These are phyloP conservation scores for Thera britannica DNA, from an alignment of 2,888 invertebrate species.

Conservation along the genomic window DNA sequence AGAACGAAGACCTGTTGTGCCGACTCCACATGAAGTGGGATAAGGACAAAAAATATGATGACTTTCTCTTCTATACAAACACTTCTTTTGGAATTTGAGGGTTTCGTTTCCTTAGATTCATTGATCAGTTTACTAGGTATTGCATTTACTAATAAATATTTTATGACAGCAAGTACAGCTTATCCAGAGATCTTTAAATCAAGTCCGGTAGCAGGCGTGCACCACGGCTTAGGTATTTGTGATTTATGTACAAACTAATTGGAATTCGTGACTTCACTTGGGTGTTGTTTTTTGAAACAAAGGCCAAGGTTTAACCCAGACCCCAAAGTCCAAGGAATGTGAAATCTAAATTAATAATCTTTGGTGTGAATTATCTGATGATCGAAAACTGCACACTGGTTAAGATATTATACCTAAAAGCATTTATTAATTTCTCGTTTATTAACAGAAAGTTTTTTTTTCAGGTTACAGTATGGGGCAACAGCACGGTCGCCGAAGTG, in stretches of 20 bases:
- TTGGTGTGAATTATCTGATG: too few relatives aligned
- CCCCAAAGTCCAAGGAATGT: neutral
- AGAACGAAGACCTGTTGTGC: too few relatives aligned
- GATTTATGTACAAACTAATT: slow-evolving; percentile 21
- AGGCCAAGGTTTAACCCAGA: neutral
- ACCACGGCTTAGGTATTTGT: slow-evolving; percentile 1
- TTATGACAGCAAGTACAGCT: neutral
- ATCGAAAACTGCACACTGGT: too few relatives aligned
- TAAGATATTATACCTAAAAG: too few relatives aligned
- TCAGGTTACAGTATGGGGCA: slow-evolving; percentile 75
- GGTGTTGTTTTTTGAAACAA: neutral
- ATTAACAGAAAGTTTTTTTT: slow-evolving; percentile 31
- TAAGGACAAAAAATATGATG: too few relatives aligned
- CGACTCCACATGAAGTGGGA: too few relatives aligned
- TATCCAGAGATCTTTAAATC: slow-evolving; percentile 16
- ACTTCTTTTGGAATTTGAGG: too few relatives aligned
- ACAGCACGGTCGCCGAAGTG: slow-evolving; percentile 76
- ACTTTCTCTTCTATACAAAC: too few relatives aligned
- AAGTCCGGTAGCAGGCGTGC: slow-evolving; percentile 21
- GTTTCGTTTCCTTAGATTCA: too few relatives aligned
- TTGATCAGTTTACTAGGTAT: too few relatives aligned
- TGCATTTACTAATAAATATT: too few relatives aligned
- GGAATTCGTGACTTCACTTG: neutral
- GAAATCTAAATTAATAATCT: neutral
- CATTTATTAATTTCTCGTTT: neutral